These are phyloP conservation scores for Zonitis immaculata DNA, from an alignment of 2,888 invertebrate species.

Conservation along the genomic window DNA sequence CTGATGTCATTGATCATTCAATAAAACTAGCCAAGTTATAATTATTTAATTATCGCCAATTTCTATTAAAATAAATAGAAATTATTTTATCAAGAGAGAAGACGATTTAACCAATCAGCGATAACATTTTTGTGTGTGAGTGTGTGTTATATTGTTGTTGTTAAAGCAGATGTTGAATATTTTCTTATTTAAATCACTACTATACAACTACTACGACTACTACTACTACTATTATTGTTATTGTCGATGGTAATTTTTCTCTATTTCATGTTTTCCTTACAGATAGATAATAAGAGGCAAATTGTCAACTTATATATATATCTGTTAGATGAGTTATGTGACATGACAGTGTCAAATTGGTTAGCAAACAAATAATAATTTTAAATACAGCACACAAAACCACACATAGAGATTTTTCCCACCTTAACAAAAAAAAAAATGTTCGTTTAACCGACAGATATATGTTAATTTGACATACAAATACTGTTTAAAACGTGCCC, in stretches of 20 bases:
- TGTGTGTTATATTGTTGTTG: too few relatives aligned
- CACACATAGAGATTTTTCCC: constrained; percentile 18
- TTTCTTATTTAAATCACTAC: too few relatives aligned
- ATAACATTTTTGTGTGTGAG: too few relatives aligned
- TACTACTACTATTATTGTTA: too few relatives aligned
- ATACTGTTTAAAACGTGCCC: constrained; percentile 32
- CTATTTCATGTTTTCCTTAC: too few relatives aligned
- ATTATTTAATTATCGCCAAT: neutral
- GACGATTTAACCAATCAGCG: too few relatives aligned
- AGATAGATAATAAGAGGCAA: constrained; percentile 6
- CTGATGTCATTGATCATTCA: constrained; percentile 19
- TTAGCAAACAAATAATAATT: constrained; percentile 22
- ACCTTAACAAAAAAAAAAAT: constrained; percentile 19
- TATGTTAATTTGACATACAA: constrained; percentile 21
- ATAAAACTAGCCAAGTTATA: neutral
- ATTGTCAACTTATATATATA: constrained; percentile 20
- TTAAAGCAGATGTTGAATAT: too few relatives aligned
- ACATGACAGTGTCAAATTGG: constrained; percentile 33
- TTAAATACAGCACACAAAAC: constrained; percentile 11
- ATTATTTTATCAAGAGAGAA: neutral
- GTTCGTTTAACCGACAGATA: constrained; percentile 18
- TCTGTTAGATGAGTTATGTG: constrained; percentile 25
- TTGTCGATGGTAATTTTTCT: too few relatives aligned
- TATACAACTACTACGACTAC: too few relatives aligned
- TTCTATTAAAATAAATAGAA: neutral